Evolutionary conservation across 2,797 vertebrate genomes (phyloP).

Genomic region (Zalophus californianus): DNA sequence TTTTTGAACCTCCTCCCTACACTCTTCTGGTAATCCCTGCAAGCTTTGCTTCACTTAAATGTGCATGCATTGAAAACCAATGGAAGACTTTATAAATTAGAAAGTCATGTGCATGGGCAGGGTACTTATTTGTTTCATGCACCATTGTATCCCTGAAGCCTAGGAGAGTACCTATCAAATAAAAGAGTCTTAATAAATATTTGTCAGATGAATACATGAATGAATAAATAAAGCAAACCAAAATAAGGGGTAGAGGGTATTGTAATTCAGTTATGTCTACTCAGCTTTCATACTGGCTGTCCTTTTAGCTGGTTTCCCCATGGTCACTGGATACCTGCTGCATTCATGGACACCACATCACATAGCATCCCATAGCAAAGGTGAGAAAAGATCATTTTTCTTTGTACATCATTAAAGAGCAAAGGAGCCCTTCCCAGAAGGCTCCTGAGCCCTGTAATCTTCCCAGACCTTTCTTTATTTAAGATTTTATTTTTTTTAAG

Average conservation of each 20-base stretch:
- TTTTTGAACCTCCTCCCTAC: not conserved
- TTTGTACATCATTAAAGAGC: not conserved
- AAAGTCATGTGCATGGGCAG: not conserved
- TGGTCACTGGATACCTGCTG: not conserved
- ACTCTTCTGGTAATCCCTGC: not conserved
- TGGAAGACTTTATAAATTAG: not conserved
- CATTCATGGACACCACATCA: not conserved
- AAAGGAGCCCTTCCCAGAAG: not conserved
- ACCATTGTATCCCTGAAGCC: not conserved
- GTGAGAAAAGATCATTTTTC: not conserved
- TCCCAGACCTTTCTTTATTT: not conserved
- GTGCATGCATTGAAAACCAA: not conserved
- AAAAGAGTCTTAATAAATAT: not conserved
- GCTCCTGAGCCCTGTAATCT: not conserved
- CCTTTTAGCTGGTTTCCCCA: not conserved
- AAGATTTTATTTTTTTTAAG: not conserved
- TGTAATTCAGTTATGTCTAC: not conserved
- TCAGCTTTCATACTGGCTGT: not conserved
- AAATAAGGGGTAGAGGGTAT: not conserved
- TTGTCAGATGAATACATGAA: not conserved
- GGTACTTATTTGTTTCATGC: not conserved
- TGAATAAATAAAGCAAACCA: slow-evolving; percentile 44
- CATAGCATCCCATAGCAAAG: not conserved
- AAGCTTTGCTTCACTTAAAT: not conserved
- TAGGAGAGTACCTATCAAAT: not conserved